These are phyloP conservation scores for Phocides pigmalion DNA, from an alignment of 1,140 invertebrate species.

Conservation along the genomic window DNA sequence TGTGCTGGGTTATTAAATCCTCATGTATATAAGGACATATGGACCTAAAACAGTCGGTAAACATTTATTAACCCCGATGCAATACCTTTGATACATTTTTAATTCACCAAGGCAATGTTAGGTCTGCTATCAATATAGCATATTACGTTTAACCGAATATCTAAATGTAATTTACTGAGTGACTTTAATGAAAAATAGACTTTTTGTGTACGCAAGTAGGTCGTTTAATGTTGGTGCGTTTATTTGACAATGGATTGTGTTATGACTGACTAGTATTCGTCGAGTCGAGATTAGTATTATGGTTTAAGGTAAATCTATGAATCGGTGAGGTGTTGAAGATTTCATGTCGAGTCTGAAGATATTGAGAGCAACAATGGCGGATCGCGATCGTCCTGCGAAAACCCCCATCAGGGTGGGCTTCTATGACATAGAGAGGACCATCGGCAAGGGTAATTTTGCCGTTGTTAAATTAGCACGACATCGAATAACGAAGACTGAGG, in stretches of 20 bases:
- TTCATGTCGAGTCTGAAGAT: slow-evolving; percentile 59
- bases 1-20: slow-evolving; percentile 40
- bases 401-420: slow-evolving; percentile 96
- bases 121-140: slow-evolving; percentile 40
- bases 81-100: slow-evolving; percentile 59
- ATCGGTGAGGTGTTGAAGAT: slow-evolving; percentile 57
- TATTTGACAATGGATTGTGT: slow-evolving; percentile 48
- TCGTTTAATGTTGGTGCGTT: slow-evolving; percentile 41
- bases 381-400: slow-evolving; percentile 85
- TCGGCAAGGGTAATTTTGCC: slow-evolving; percentile 99
- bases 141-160: slow-evolving; percentile 45
- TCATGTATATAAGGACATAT: slow-evolving; percentile 31
- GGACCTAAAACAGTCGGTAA: slow-evolving; percentile 23
- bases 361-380: slow-evolving; percentile 82
- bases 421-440: slow-evolving; percentile 98
- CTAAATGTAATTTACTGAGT: slow-evolving; percentile 37
- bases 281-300: slow-evolving; percentile 42
- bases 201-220: slow-evolving; percentile 34
- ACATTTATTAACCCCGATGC: slow-evolving; percentile 41
- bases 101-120: slow-evolving; percentile 48
- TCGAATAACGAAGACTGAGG: slow-evolving; percentile 99
- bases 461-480: slow-evolving; percentile 99
- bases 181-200: slow-evolving; percentile 41
- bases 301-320: slow-evolving; percentile 43
- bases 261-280: slow-evolving; percentile 48